A percentile compares a stretch with the other conserved stretches of the same genome.
These are phyloP conservation scores for Listronotus oregonensis DNA, from an alignment of 1,140 invertebrate genomes.

Conservation along the genomic window DNA sequence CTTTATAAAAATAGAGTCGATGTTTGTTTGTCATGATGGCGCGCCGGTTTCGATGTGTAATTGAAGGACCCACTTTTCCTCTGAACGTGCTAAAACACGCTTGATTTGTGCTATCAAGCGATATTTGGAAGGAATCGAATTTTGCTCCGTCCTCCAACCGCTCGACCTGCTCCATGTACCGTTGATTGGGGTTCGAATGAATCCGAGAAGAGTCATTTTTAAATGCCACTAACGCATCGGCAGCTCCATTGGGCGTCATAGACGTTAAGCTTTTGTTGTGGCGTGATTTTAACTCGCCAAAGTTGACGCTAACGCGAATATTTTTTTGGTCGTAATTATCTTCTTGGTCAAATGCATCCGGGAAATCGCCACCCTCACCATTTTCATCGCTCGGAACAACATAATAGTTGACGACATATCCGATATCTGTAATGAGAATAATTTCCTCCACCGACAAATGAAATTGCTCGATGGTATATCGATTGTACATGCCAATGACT, in stretches of 20 bases:
- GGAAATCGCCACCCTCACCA: conserved; percentile 1
- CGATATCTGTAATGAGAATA: conserved; percentile 1
- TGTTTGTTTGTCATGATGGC: too few species aligned
- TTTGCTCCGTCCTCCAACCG: conserved; percentile 1
- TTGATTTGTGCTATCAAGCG: conserved; percentile 1
- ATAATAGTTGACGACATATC: conserved; percentile 1
- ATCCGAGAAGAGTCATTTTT: background rate
- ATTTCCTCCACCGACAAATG: conserved; percentile 1
- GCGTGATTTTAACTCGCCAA: conserved; percentile 1
- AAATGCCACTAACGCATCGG: conserved; percentile 1
- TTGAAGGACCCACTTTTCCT: too few species aligned
- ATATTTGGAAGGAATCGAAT: conserved; percentile 1
- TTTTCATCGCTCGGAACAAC: conserved; percentile 1
- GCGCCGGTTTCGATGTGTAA: too few species aligned
- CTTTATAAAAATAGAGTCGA: too few species aligned
- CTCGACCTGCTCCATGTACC: conserved; percentile 1
- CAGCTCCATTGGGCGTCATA: conserved; percentile 1
- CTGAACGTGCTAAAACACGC: conserved; percentile 1
- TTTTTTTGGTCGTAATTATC: conserved; percentile 1
- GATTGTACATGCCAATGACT: conserved; percentile 1
- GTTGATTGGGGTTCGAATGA: conserved; percentile 1
- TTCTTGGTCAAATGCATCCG: conserved; percentile 1
- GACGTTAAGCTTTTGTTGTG: conserved; percentile 1
- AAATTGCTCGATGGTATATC: conserved; percentile 1
- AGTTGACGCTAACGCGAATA: conserved; percentile 1